These are phyloP conservation scores for Drosophila baimaii DNA, from an alignment of 1,140 invertebrate species.

Conservation along the genomic window DNA sequence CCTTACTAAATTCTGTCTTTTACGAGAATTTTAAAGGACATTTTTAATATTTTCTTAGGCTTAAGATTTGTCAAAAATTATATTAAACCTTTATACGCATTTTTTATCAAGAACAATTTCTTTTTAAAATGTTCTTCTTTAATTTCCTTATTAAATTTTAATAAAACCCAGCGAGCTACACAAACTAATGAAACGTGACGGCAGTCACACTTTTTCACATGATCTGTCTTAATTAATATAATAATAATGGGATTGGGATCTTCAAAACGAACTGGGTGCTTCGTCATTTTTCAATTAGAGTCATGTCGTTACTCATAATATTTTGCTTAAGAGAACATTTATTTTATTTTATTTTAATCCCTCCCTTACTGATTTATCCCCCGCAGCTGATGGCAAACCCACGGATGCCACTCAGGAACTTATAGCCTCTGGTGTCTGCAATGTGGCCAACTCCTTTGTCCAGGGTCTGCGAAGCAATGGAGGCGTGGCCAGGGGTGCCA, in stretches of 20 bases:
- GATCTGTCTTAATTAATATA: neutral
- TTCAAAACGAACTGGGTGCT: neutral
- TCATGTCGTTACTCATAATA: neutral
- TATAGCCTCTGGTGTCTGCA: slow-evolving; percentile 91
- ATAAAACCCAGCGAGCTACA: neutral
- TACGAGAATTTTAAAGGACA: too few species aligned
- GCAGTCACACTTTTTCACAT: slow-evolving; percentile 11
- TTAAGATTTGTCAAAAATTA: too few species aligned
- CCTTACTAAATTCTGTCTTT: neutral
- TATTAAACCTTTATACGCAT: too few species aligned
- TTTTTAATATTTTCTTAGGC: too few species aligned
- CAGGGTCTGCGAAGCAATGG: slow-evolving; percentile 94
- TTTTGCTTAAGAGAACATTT: neutral
- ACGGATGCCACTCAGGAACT: slow-evolving; percentile 94
- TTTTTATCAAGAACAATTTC: too few species aligned
- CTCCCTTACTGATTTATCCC: neutral
- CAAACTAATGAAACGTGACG: neutral
- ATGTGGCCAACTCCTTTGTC: slow-evolving; percentile 95
- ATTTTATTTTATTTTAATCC: neutral
- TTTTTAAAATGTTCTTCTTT: too few species aligned
- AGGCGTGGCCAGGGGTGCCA: slow-evolving; percentile 92
- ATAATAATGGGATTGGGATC: neutral
- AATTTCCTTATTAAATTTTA: neutral
- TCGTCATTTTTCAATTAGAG: slow-evolving; percentile 2
- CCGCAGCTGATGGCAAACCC: slow-evolving; percentile 88